These are phyloP conservation scores for Uropetala carovei DNA, from an alignment of 2,888 invertebrate species.

Conservation along the genomic window DNA sequence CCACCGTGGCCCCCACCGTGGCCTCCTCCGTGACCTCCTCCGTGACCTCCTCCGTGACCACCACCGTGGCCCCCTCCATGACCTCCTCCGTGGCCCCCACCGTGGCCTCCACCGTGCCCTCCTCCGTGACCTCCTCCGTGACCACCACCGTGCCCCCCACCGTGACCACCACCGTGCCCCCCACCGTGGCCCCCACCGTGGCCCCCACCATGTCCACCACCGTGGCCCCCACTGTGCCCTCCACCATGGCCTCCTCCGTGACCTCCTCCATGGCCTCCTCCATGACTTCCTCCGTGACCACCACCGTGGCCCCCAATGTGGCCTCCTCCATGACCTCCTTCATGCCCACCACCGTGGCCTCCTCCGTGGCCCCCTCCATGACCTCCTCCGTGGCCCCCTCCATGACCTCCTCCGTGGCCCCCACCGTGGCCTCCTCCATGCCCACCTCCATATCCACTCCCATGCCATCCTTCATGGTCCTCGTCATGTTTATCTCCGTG, in stretches of 20 bases:
- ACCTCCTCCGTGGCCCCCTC: background rate
- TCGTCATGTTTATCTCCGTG: background rate
- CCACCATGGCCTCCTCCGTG: conserved; percentile 31
- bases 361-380: background rate
- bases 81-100: conserved; percentile 34
- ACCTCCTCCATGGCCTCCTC: background rate
- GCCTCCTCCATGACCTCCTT: background rate
- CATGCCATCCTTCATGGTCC: background rate
- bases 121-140: background rate
- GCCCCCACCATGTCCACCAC: conserved; percentile 33
- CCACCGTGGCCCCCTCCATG: conserved; percentile 26
- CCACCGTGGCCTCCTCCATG: background rate
- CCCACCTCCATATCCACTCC: background rate
- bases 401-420: background rate
- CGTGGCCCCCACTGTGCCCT: conserved; percentile 34
- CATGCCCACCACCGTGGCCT: background rate
- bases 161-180: conserved; percentile 22
- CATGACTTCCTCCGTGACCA: background rate
- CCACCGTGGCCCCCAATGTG: background rate
- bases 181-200: conserved; percentile 5
- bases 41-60: background rate
- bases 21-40: background rate
- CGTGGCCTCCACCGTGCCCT: background rate
- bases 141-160: conserved; percentile 27
- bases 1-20: background rate